Conservation (phyloP, 2,113 vertebrate species). For the Apteryx owenii region DNA sequence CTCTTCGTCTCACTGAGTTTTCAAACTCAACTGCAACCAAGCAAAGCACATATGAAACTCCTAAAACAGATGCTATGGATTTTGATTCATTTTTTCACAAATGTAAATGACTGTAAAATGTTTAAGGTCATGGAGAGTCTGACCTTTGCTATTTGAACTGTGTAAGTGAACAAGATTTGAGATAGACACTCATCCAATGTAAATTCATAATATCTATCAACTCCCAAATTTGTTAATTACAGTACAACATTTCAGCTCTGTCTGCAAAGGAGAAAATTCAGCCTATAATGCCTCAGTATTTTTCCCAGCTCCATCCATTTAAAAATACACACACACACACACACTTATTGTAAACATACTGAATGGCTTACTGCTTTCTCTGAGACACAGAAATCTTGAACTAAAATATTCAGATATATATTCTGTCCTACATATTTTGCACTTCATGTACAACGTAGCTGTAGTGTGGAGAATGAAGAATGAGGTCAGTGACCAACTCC, state of each 20-base stretch:
- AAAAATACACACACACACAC: neutral
- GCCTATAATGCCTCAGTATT: neutral
- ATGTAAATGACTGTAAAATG: neutral
- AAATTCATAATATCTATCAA: neutral
- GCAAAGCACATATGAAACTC: neutral
- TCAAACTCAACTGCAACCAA: neutral
- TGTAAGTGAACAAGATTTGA: neutral
- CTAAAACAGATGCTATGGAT: neutral
- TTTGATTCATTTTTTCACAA: neutral
- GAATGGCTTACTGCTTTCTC: neutral
- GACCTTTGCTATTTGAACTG: neutral
- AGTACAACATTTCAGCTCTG: neutral
- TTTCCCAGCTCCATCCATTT: neutral
- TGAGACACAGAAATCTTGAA: neutral
- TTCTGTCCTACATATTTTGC: neutral
- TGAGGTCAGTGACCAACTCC: rapidly evolving
- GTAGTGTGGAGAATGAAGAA: neutral
- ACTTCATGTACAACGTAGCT: neutral
- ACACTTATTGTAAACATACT: neutral
- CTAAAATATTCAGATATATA: neutral
- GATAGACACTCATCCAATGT: neutral
- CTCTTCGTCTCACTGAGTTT: neutral
- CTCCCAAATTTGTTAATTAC: neutral
- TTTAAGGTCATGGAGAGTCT: neutral
- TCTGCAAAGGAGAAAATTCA: neutral